These are phyloP conservation scores for Drosophila obscura DNA, from an alignment of 1,140 invertebrate species.

Conservation along the genomic window DNA sequence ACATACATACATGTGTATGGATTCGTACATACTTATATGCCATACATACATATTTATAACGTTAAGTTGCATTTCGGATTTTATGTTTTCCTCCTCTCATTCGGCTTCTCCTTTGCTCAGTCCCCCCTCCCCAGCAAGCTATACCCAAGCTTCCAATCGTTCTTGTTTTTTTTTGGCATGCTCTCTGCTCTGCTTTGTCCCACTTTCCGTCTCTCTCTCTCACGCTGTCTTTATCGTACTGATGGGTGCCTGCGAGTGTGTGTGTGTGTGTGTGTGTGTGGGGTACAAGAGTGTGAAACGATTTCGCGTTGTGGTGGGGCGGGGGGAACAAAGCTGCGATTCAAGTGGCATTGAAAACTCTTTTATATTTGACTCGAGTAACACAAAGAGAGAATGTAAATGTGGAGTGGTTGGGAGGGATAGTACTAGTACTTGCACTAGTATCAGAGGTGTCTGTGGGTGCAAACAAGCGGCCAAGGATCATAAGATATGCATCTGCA, in stretches of 20 bases:
- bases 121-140: no score
- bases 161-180: constrained; percentile 10
- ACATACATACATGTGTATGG: not conserved
- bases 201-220: no score
- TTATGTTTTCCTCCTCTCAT: constrained; percentile 19
- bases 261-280: no score
- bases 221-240: not conserved
- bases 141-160: not conserved
- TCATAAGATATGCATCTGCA: no score
- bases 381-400: not conserved
- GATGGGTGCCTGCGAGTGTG: no score
- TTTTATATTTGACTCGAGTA: constrained; percentile 8
- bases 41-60: constrained; percentile 62
- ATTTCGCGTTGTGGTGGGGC: constrained; percentile 3
- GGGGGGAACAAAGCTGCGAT: constrained; percentile 30
- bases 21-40: constrained; percentile 27
- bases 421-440: no score
- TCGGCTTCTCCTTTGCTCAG: constrained; percentile 2
- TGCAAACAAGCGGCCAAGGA: constrained; percentile 36
- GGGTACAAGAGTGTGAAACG: constrained; percentile 3
- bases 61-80: constrained; percentile 37
- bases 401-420: not conserved
- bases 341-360: constrained; percentile 62
- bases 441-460: not conserved
- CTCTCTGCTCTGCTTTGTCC: no score